phyloP scores from a whole-genome alignment of 2,113 vertebrate species.

The Anolis sagrei region DNA sequence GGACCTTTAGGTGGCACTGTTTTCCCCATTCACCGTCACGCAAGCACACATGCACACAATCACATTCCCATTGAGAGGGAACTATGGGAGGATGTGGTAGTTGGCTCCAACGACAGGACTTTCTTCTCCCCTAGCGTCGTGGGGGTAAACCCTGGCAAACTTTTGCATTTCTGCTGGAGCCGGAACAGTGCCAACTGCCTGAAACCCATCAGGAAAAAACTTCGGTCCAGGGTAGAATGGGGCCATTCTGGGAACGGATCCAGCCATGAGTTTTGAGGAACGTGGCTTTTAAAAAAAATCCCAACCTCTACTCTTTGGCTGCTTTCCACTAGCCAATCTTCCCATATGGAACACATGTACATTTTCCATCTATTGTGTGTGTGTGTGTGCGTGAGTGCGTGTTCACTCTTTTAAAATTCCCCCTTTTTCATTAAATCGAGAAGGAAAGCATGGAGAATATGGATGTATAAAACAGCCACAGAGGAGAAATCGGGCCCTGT shows the following conservation, averaged over 20 bases:
- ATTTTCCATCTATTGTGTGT: constrained; percentile 73
- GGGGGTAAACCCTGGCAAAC: constrained; percentile 34
- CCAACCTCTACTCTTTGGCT: constrained; percentile 61
- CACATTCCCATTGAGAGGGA: not conserved
- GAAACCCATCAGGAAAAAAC: constrained; percentile 69
- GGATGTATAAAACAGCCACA: constrained; percentile 2
- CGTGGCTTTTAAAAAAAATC: constrained; percentile 33
- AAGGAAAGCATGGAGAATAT: not conserved
- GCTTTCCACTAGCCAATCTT: constrained; percentile 63
- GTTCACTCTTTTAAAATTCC: not conserved
- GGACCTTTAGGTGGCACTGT: too few relatives aligned
- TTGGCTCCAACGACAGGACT: not conserved
- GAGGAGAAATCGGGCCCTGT: constrained; percentile 58
- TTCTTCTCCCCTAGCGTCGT: not conserved
- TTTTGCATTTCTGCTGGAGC: constrained; percentile 31
- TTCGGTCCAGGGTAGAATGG: constrained; percentile 62
- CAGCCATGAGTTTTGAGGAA: constrained; percentile 68
- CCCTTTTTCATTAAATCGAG: constrained; percentile 63
- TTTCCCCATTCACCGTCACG: not conserved
- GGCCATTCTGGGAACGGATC: constrained; percentile 72
- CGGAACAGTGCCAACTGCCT: constrained; percentile 64
- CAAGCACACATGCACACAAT: not conserved
- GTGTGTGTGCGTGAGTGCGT: not conserved
- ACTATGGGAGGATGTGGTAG: not conserved
- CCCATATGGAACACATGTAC: constrained; percentile 78